Conservation (phyloP, 2,113 vertebrate species). For the Solea senegalensis region DNA sequence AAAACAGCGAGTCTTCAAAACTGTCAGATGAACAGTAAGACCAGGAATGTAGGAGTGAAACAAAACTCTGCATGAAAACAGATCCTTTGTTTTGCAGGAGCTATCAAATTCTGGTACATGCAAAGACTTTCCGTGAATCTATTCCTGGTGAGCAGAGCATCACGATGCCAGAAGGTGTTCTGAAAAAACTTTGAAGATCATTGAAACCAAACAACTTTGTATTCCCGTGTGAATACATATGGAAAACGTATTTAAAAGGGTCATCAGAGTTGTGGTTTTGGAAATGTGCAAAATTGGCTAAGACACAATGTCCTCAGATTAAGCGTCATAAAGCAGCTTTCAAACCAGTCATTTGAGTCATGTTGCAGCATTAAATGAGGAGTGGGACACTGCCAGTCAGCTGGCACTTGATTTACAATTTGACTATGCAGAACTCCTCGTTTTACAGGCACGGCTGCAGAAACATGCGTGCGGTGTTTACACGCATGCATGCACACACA, state of each 20-base stretch:
- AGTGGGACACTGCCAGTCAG: conserved; percentile 44
- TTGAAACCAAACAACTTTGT: neutral
- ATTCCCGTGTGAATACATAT: conserved; percentile 10
- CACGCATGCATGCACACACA: conserved; percentile 10
- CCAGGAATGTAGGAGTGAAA: conserved; percentile 22
- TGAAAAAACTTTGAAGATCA: conserved; percentile 18
- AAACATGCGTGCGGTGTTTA: conserved; percentile 4
- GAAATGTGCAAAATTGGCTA: conserved; percentile 1
- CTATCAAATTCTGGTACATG: conserved; percentile 30
- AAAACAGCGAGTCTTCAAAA: conserved; percentile 17
- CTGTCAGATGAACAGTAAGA: conserved; percentile 11
- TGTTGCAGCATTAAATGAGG: conserved; percentile 46
- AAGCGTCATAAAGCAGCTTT: conserved; percentile 1
- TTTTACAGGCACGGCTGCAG: conserved; percentile 12
- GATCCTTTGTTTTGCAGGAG: conserved; percentile 36
- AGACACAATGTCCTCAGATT: neutral
- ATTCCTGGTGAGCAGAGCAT: conserved; percentile 3
- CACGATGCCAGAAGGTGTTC: conserved; percentile 27
- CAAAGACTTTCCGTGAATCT: conserved; percentile 26
- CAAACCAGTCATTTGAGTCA: conserved; percentile 20
- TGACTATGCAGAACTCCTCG: conserved; percentile 48
- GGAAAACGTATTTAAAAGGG: conserved; percentile 11
- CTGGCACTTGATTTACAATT: conserved; percentile 61
- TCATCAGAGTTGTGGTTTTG: conserved; percentile 12
- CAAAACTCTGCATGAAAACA: conserved; percentile 18